Evolutionary conservation across 1,140 invertebrate species (phyloP).

Genomic region (Ips nitidus): DNA sequence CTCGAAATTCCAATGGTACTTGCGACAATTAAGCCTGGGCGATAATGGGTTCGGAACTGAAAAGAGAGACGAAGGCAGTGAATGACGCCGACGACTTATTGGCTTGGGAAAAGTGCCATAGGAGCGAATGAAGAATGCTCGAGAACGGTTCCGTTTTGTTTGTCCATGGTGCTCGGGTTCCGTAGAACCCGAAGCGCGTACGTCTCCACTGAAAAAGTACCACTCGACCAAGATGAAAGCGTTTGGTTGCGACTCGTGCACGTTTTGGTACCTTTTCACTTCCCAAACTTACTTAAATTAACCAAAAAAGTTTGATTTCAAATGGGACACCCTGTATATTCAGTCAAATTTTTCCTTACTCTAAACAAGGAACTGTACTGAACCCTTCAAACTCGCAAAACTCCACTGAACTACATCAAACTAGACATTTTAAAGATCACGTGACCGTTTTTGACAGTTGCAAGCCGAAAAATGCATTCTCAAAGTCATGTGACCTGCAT

Average conservation of each 20-base stretch:
- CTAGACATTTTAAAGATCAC: no score
- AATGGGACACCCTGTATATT: no score
- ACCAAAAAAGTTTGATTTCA: background rate
- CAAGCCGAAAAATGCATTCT: no score
- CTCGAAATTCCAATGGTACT: constrained; percentile 25
- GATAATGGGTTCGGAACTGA: constrained; percentile 8
- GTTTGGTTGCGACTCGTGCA: constrained; percentile 15
- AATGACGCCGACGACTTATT: constrained; percentile 13
- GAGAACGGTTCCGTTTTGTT: constrained; percentile 8
- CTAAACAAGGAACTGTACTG: no score
- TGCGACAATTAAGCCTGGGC: constrained; percentile 21
- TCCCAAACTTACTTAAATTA: constrained; percentile 25
- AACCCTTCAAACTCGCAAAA: no score
- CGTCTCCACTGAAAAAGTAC: background rate
- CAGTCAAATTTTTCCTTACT: no score
- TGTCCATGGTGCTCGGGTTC: background rate
- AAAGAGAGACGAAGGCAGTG: constrained; percentile 1
- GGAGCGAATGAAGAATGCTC: constrained; percentile 7
- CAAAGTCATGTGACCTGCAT: no score
- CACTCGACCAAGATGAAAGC: background rate
- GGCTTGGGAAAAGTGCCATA: constrained; percentile 16
- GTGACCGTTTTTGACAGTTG: no score
- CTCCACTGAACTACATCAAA: no score
- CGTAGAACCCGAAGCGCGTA: background rate
- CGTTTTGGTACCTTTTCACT: constrained; percentile 18